Conservation (phyloP, 2,888 invertebrate species). For the Anthrax anthrax region DNA sequence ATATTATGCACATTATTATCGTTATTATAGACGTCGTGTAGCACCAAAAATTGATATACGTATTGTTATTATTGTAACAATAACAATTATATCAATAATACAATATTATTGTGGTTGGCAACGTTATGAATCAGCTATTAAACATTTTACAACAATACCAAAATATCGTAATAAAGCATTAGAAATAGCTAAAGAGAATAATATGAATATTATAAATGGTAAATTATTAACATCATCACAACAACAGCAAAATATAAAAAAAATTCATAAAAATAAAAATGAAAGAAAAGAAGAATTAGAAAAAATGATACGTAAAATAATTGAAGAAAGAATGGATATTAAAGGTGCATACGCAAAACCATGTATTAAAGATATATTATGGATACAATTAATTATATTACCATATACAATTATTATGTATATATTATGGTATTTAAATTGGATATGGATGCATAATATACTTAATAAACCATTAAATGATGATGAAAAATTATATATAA, state of each 20-base stretch:
- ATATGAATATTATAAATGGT: slow-evolving; percentile 31
- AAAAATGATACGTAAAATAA: slow-evolving; percentile 59
- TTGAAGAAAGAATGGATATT: slow-evolving; percentile 88
- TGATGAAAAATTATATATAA: slow-evolving; percentile 73
- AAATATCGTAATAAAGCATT: slow-evolving; percentile 74
- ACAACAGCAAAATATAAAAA: slow-evolving; percentile 37
- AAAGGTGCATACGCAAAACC: slow-evolving; percentile 86
- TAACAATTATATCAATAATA: slow-evolving; percentile 69
- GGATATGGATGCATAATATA: slow-evolving; percentile 71
- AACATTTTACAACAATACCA: slow-evolving; percentile 72
- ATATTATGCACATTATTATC: slow-evolving; percentile 80
- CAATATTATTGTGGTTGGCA: slow-evolving; percentile 73
- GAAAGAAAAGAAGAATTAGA: slow-evolving; percentile 68
- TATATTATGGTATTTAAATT: slow-evolving; percentile 58
- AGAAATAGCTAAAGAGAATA: slow-evolving; percentile 43
- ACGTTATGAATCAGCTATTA: slow-evolving; percentile 70
- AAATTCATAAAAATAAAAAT: slow-evolving; percentile 40
- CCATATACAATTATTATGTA: slow-evolving; percentile 62
- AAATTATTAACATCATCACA: too few species aligned
- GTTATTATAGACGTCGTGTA: slow-evolving; percentile 72
- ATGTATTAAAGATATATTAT: slow-evolving; percentile 57
- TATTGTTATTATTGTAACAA: slow-evolving; percentile 69
- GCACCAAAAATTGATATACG: slow-evolving; percentile 86
- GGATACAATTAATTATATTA: slow-evolving; percentile 66
- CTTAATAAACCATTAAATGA: slow-evolving; percentile 60